phyloP scores from a whole-genome alignment of 2,797 vertebrate species.

The Tamandua tetradactyla region DNA sequence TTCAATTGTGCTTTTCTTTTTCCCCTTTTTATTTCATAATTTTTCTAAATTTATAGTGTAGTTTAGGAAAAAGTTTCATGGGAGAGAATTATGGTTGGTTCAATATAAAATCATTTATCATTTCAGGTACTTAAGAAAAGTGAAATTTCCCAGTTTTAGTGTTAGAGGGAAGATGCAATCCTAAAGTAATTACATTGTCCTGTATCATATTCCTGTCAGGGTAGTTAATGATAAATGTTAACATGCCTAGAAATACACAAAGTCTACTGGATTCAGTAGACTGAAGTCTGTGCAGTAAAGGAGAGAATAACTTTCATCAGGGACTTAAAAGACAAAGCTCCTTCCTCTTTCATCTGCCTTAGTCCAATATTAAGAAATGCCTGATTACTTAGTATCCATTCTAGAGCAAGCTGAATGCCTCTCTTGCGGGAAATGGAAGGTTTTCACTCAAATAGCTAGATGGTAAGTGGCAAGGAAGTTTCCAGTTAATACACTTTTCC shows the following conservation, averaged over 20 bases:
- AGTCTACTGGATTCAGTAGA: background rate
- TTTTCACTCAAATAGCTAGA: slow-evolving; percentile 50
- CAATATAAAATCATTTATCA: slow-evolving; percentile 47
- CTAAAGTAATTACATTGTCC: slow-evolving; percentile 43
- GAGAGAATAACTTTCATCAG: background rate
- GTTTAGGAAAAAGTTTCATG: background rate
- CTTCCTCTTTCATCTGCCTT: background rate
- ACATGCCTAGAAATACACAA: background rate
- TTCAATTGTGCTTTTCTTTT: slow-evolving; percentile 7
- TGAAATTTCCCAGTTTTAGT: slow-evolving; percentile 14
- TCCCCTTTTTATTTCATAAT: background rate
- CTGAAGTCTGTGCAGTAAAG: background rate
- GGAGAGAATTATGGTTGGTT: background rate
- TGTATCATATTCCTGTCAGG: background rate
- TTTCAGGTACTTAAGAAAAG: slow-evolving; percentile 2
- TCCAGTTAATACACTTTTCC: slow-evolving; percentile 4
- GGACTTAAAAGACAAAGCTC: background rate
- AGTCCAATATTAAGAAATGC: background rate
- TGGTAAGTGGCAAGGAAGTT: slow-evolving; percentile 1
- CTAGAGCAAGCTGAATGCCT: background rate
- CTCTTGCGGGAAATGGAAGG: background rate
- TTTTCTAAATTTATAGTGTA: slow-evolving; percentile 13
- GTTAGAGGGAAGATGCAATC: slow-evolving; percentile 8
- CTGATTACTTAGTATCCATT: slow-evolving; percentile 9
- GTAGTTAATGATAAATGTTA: slow-evolving; percentile 19